Base-by-base conservation (phyloP, 2,888 invertebrate genomes). In the Iphiclides podalirius region DNA sequence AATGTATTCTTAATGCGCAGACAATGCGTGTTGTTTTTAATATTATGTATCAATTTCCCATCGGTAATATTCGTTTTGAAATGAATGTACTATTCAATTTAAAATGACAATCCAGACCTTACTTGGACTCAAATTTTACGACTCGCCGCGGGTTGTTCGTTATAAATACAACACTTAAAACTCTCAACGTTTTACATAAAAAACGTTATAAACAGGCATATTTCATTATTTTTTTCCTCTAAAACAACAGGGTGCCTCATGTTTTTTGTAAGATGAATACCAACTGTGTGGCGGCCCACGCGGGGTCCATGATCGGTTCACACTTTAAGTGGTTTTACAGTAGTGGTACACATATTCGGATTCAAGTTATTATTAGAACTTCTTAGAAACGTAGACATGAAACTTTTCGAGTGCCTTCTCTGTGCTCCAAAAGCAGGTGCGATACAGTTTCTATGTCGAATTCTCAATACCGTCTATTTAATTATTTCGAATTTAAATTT, bases 201-300 rank as follows among this genome's bases (percentile, higher is more conserved):
- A 83, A 86, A 72, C 60, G 60, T 67, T 69, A 76, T 74, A 81
- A 80, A 78, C 66, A 79, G 69, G 72, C 77, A 83, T 83, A 84
- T 79, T 84, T 86, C 84, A 86, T 85, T 82, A 79, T 77, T 77
- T 84, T 82, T 82, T 79, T 72, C 73, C 73, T 72, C 69, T 81
- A 75, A 84, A 86, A 87, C 88, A 86, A 86, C 87, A 76, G 88
- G 88, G 88, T 72, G 84, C 72, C 82, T 69, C 69, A 66, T 72
- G 78, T 83, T 87, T 80, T 49, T 86, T 84, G 77, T 80, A 60
- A 65, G 67, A 64, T 67, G 75, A 73, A 80, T 78, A 72, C 76
- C 76, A 77, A 79, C 67, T 70, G 75, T 64, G 73, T 61, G 63
- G 72, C 76, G 60, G 60, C 85, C 83, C 82, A 86, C 85, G 83